A percentile compares a stretch with the other conserved stretches of the same genome.
Evolutionary conservation across 2,888 invertebrate genomes (phyloP).

Genomic region (Allygus modestus): DNA sequence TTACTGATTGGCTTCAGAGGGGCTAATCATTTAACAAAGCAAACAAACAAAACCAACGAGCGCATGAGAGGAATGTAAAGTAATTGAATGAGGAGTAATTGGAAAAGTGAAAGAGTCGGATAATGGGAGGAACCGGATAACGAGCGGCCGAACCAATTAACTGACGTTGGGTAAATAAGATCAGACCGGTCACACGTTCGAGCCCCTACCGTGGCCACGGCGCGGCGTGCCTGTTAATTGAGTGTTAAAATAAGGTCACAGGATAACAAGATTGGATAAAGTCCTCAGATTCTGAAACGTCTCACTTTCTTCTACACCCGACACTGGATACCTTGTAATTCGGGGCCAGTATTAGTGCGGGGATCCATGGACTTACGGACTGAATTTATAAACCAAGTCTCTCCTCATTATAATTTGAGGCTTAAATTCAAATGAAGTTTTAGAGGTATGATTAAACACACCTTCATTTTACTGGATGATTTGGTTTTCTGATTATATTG

Average conservation of each 20-base stretch:
- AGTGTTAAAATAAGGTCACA: constrained; percentile 5
- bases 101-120: constrained; percentile 32
- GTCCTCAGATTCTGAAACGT: constrained; percentile 2
- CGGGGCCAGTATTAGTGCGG: no score
- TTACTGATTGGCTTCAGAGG: background rate
- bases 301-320: background rate
- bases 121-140: constrained; percentile 26
- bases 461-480: no score
- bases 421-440: no score
- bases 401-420: no score
- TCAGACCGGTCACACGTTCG: constrained; percentile 4
- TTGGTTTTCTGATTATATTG: no score
- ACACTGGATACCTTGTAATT: background rate
- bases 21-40: constrained; percentile 12
- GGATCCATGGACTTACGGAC: no score
- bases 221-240: background rate
- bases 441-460: no score
- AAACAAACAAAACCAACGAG: constrained; percentile 29
- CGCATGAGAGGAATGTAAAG: constrained; percentile 28
- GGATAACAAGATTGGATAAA: constrained; percentile 5
- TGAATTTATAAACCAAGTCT: no score
- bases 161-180: constrained; percentile 25
- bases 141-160: constrained; percentile 17
- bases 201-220: no score
- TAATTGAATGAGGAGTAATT: constrained; percentile 37